Evolutionary conservation across 2,888 invertebrate species (phyloP).

Genomic region (Smittia sp.): DNA sequence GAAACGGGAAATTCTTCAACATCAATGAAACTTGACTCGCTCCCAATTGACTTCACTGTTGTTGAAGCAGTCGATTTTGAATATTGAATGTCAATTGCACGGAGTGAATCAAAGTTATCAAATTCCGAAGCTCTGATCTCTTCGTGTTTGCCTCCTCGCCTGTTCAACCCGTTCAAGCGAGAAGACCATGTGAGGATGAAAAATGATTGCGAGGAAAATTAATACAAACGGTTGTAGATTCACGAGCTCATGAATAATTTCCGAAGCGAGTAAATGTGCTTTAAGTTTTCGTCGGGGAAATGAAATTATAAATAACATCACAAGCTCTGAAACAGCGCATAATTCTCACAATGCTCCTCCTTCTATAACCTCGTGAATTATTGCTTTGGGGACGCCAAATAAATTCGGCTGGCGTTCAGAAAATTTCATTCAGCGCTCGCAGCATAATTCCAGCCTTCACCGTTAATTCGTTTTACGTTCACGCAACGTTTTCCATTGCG

Average conservation of each 20-base stretch:
- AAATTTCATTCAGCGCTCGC: constrained; percentile 15
- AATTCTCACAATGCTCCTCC: constrained; percentile 25
- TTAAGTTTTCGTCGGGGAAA: neutral
- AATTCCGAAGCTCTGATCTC: too few species aligned
- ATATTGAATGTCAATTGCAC: neutral
- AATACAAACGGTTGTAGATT: too few species aligned
- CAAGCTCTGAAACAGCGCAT: constrained; percentile 32
- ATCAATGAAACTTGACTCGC: too few species aligned
- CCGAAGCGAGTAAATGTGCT: neutral
- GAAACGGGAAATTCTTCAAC: too few species aligned
- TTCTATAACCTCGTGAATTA: constrained; percentile 35
- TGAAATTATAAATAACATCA: constrained; percentile 36
- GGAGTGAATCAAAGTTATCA: too few species aligned
- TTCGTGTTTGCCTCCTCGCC: too few species aligned
- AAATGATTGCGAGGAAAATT: too few species aligned
- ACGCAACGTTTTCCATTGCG: constrained; percentile 14
- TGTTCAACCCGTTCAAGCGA: too few species aligned
- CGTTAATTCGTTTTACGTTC: constrained; percentile 1
- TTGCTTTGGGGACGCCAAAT: constrained; percentile 34
- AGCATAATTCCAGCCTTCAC: constrained; percentile 6
- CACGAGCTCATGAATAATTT: constrained; percentile 21
- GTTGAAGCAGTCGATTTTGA: too few species aligned
- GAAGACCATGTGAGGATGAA: too few species aligned
- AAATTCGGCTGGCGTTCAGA: neutral
- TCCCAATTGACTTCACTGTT: too few species aligned